Evolutionary conservation across 2,888 invertebrate genomes (phyloP).

Genomic region (Molanna angustata): DNA sequence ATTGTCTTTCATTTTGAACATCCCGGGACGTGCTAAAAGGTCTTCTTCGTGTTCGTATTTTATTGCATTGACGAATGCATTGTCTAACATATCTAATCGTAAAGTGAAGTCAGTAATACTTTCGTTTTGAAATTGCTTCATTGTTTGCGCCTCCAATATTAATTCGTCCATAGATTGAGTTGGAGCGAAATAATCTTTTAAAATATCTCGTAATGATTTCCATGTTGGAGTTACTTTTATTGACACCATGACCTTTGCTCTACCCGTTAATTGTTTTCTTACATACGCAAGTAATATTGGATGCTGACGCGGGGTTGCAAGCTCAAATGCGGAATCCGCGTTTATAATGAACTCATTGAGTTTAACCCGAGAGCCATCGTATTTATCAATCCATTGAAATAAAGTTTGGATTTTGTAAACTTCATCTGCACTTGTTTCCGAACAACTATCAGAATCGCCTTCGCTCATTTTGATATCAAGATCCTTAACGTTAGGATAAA

Average conservation of each 20-base stretch:
- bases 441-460: too few relatives aligned
- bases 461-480: too few relatives aligned
- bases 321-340: conserved; percentile 5
- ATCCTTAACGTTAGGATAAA: too few relatives aligned
- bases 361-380: conserved; percentile 2
- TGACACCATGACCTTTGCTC: conserved; percentile 1
- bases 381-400: conserved; percentile 8
- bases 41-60: conserved; percentile 5
- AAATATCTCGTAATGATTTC: background rate
- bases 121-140: conserved; percentile 5
- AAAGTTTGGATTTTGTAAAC: background rate
- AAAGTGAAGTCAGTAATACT: conserved; percentile 6
- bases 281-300: conserved; percentile 2
- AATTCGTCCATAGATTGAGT: conserved; percentile 4
- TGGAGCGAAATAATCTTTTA: background rate
- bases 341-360: conserved; percentile 7
- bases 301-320: background rate
- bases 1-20: background rate
- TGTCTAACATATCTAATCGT: conserved; percentile 3
- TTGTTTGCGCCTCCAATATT: background rate
- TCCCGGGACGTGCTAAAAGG: background rate
- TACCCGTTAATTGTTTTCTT: conserved; percentile 8
- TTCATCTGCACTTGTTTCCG: too few relatives aligned
- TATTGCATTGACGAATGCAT: background rate
- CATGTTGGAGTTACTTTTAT: conserved; percentile 2